phyloP scores from a whole-genome alignment of 2,113 vertebrate genomes.

The Xyrauchen texanus region DNA sequence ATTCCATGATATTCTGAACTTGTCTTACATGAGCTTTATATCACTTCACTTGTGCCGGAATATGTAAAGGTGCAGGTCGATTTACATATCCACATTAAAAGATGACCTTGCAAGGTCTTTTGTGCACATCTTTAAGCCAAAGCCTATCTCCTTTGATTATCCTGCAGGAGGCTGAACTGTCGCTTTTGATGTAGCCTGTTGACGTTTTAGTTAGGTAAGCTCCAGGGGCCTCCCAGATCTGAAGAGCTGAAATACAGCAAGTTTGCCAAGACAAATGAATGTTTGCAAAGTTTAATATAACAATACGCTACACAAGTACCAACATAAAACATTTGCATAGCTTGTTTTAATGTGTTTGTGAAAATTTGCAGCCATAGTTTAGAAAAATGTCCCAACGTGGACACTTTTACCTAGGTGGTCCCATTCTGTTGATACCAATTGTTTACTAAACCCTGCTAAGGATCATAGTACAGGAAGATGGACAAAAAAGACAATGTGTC shows the following conservation, averaged over 20 bases:
- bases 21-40: neutral
- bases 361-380: conserved; percentile 68
- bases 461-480: conserved; percentile 66
- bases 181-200: conserved; percentile 53
- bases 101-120: conserved; percentile 19
- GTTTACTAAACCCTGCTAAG: conserved; percentile 72
- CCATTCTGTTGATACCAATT: conserved; percentile 70
- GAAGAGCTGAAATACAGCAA: conserved; percentile 64
- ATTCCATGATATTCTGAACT: neutral
- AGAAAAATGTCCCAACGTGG: conserved; percentile 74
- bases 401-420: conserved; percentile 81
- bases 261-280: conserved; percentile 66
- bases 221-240: conserved; percentile 66
- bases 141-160: conserved; percentile 25
- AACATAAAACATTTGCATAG: conserved; percentile 77
- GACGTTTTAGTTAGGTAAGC: conserved; percentile 66
- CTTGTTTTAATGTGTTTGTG: conserved; percentile 79
- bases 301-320: conserved; percentile 69
- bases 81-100: conserved; percentile 21
- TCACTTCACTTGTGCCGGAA: neutral
- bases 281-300: conserved; percentile 74
- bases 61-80: conserved; percentile 1
- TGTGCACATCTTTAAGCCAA: neutral
- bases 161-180: neutral
- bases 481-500: conserved; percentile 59